phyloP scores from a whole-genome alignment of 2,797 vertebrate genomes.

The Echiichthys vipera region DNA sequence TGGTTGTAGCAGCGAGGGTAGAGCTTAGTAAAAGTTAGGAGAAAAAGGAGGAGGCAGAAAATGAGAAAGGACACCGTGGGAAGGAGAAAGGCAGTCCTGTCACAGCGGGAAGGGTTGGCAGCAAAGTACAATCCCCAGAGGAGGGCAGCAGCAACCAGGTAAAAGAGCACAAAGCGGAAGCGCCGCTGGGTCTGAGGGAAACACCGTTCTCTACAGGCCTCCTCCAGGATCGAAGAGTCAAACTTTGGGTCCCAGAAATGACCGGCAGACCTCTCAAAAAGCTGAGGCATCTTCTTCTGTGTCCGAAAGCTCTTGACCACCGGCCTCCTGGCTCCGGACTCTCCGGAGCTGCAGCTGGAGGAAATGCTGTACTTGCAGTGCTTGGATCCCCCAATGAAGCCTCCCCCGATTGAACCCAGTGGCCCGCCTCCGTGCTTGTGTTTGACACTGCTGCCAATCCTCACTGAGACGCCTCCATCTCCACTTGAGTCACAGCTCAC shows the following conservation, averaged over 20 bases:
- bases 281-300: slow-evolving; percentile 90
- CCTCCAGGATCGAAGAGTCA: slow-evolving; percentile 95
- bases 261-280: slow-evolving; percentile 95
- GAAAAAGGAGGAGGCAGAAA: slow-evolving; percentile 90
- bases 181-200: slow-evolving; percentile 96
- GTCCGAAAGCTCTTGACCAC: slow-evolving; percentile 81
- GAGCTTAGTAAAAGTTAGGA: slow-evolving; percentile 92
- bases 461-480: slow-evolving; percentile 90
- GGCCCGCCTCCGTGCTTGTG: slow-evolving; percentile 82
- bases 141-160: slow-evolving; percentile 88
- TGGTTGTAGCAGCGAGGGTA: slow-evolving; percentile 90
- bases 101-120: slow-evolving; percentile 85
- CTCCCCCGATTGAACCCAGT: slow-evolving; percentile 77
- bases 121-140: slow-evolving; percentile 94
- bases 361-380: slow-evolving; percentile 96
- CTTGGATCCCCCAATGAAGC: slow-evolving; percentile 85
- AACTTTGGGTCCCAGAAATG: slow-evolving; percentile 98
- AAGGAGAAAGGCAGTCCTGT: slow-evolving; percentile 84
- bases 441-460: slow-evolving; percentile 85
- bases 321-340: slow-evolving; percentile 86
- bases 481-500: slow-evolving; percentile 93
- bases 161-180: slow-evolving; percentile 95
- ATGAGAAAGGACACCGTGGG: slow-evolving; percentile 90
- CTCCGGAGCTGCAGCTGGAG: slow-evolving; percentile 95
- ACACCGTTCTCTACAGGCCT: slow-evolving; percentile 95